phyloP scores from a whole-genome alignment of 2,113 vertebrate species.

The Sylvilagus bachmani region DNA sequence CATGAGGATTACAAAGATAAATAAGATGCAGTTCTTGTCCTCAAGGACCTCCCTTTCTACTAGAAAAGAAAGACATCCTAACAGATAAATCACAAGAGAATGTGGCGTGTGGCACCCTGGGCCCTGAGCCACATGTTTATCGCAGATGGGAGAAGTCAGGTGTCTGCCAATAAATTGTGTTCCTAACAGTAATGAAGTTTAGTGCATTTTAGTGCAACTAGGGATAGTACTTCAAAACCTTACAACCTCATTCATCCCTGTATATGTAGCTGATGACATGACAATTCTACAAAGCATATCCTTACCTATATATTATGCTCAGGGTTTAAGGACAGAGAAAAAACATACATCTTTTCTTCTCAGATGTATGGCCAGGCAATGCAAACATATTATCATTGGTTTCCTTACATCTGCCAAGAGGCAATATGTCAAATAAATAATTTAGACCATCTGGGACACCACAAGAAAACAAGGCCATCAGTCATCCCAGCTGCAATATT shows the following conservation, averaged over 20 bases:
- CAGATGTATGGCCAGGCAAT: constrained; percentile 76
- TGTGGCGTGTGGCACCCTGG: not conserved
- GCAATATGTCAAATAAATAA: constrained; percentile 89
- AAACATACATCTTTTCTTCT: constrained; percentile 29
- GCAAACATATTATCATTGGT: constrained; percentile 81
- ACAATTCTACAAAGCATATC: constrained; percentile 69
- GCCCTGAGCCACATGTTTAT: not conserved
- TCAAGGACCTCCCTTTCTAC: not conserved
- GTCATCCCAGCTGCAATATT: constrained; percentile 88
- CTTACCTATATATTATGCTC: constrained; percentile 46
- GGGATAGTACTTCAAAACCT: constrained; percentile 5
- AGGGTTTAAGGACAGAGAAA: constrained; percentile 59
- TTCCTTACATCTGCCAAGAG: constrained; percentile 86
- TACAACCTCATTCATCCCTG: constrained; percentile 40
- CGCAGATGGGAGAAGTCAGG: not conserved
- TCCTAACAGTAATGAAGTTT: constrained; percentile 26
- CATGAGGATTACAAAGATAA: not conserved
- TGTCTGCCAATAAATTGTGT: not conserved
- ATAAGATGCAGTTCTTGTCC: constrained; percentile 11
- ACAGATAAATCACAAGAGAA: constrained; percentile 13
- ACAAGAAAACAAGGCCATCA: constrained; percentile 88
- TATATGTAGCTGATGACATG: not conserved
- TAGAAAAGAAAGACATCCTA: constrained; percentile 42
- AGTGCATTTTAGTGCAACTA: constrained; percentile 37
- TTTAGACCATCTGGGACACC: constrained; percentile 85